Percentiles rank a stretch among this genome's conserved stretches.
Conservation (phyloP, 2,888 invertebrate genomes). For the Junonia oenone region DNA sequence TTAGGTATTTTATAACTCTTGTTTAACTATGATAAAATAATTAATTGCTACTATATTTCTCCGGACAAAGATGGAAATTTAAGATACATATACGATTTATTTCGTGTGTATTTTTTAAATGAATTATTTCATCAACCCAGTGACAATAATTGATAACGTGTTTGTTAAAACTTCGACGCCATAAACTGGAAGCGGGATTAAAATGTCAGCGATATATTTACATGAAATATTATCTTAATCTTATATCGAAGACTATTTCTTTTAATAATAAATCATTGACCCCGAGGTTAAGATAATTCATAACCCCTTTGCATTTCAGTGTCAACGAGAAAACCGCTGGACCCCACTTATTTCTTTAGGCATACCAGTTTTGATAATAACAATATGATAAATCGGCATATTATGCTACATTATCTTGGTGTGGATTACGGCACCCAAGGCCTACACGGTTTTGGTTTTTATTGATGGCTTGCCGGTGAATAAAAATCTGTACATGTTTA, state of each 20-base stretch:
- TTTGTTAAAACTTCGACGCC: neutral
- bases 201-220: constrained; percentile 12
- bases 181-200: constrained; percentile 7
- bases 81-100: no score
- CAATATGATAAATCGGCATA: constrained; percentile 32
- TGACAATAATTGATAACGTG: neutral
- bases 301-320: constrained; percentile 40
- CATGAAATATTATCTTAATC: constrained; percentile 19
- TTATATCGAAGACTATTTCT: constrained; percentile 19
- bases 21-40: no score
- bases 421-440: constrained; percentile 17
- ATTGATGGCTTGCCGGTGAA: constrained; percentile 16
- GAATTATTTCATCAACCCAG: neutral
- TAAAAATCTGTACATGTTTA: constrained; percentile 17
- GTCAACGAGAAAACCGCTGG: constrained; percentile 34
- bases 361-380: constrained; percentile 19
- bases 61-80: no score
- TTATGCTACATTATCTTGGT: constrained; percentile 28
- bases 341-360: constrained; percentile 22
- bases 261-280: constrained; percentile 50
- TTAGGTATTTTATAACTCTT: no score
- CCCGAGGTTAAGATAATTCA: constrained; percentile 47
- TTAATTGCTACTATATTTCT: no score
- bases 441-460: constrained; percentile 18
- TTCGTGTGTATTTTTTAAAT: no score